Conservation (phyloP, 2,888 invertebrate species). For the Poecilobothrus nobilitatus region DNA sequence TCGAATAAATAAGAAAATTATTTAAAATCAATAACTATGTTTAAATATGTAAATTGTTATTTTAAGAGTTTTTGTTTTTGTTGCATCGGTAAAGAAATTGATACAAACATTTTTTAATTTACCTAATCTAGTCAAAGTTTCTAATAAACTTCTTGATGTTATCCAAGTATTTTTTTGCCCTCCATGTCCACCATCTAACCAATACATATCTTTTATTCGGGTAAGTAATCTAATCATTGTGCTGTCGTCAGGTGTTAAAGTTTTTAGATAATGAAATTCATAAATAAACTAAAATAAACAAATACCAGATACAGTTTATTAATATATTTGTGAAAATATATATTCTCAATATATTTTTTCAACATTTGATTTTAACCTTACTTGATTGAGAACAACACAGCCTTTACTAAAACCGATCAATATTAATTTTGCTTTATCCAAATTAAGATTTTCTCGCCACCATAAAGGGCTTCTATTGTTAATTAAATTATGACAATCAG, state of each 20-base stretch:
- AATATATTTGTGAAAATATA: too few relatives aligned
- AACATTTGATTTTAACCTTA: constrained; percentile 29
- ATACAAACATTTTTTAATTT: constrained; percentile 26
- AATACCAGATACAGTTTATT: constrained; percentile 10
- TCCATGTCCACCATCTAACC: constrained; percentile 88
- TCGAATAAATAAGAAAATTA: too few relatives aligned
- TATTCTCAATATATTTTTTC: too few relatives aligned
- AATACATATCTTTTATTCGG: constrained; percentile 68
- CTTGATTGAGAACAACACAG: constrained; percentile 80
- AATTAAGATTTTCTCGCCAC: constrained; percentile 51
- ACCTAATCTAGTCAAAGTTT: constrained; percentile 65
- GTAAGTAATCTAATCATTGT: constrained; percentile 57
- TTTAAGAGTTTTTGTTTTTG: neutral
- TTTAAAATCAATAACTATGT: too few relatives aligned
- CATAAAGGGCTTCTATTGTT: constrained; percentile 45
- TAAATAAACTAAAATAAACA: constrained; percentile 55
- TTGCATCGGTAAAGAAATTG: neutral
- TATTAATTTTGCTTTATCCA: constrained; percentile 53
- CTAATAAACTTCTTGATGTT: constrained; percentile 62
- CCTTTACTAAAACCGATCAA: constrained; percentile 88
- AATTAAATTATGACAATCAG: constrained; percentile 24
- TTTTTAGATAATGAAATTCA: constrained; percentile 70
- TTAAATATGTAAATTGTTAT: too few relatives aligned
- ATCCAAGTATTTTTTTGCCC: constrained; percentile 85
- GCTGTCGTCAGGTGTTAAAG: constrained; percentile 54